Evolutionary conservation across 2,113 vertebrate genomes (phyloP), one percentile per base, ranked within the genome.

Genomic region (Sinocyclocheilus grahami): DNA sequence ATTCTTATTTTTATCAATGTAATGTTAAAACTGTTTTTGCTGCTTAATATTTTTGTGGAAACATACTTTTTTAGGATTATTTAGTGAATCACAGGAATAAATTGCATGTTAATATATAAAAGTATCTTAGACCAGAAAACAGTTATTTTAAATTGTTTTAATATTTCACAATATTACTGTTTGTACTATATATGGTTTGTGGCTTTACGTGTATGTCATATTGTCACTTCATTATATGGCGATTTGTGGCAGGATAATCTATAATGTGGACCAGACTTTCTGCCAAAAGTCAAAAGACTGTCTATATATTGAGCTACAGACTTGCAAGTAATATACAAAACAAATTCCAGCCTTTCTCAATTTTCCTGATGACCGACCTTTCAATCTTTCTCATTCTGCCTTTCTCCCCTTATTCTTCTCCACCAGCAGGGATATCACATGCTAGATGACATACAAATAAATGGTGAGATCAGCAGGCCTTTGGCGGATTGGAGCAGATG

Each of bases 401-500:
- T 84, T 84, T 72, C 9, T 46, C 5, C 58, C 27, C 82, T 60
- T 55, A 27, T 20, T 24, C 39, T 48, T 76, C 42, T 5, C 22
- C 1, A n/a, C 11, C 51, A 39, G 39, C 39, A 39, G 39, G 39
- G 39, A 39, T 39, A 39, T 39, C 39, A 39, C 51, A 74, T 24
- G 24, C 67, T 55, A 75, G 20, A 72, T 75, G 67, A 60, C 53
- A 60, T 60, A 75, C 48, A 84, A 58, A 84, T 74, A 76, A 74
- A 22, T 39, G 22, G 20, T 46, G 33, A 33, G 30, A 76, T 75
- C 76, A 62, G 69, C 37, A 16, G 33, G 51, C 51, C 48, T 51
- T 83, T 83, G 20, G 63, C 46, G 67, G 65, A 83, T 72, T 65
- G 63, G 46, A 69, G 51, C 51, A 72, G 69, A 72, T 82, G 80